Base-by-base conservation (phyloP, 2,113 vertebrate genomes). In the Notechis scutatus region DNA sequence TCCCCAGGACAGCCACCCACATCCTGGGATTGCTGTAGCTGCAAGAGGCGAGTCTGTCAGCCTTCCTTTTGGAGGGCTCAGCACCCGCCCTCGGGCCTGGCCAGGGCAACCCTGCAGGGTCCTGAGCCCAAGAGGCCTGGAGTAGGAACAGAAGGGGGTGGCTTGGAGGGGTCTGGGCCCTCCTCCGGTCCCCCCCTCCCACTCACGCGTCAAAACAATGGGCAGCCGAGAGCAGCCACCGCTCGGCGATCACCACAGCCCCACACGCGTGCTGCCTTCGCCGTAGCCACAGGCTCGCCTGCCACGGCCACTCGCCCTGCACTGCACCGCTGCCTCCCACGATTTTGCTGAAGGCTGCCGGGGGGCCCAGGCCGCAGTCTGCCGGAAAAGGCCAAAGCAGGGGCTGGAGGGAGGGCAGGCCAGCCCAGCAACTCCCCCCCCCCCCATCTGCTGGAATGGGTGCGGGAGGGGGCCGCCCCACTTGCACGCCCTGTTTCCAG, bases 281-380 rank as follows among this genome's bases (percentile, higher is more conserved):
- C 93, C 97, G 97, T 88, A 98, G 98, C 98, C 98, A 98, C 20
- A 99, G 98, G 85, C 99, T 99, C 90, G 97, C 98, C 52, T 99
- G 98, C 99, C 99, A 99, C 1, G 99, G 99, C 99, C 99, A 99
- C 95, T 99, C 99, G 14, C 99, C 99, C 23, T 96, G 97, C 1
- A 96, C 96, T 0, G 98, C 98, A 0, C 97, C 96, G 12, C 98
- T 98, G 89, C 99, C 99, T 0, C 99, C 99, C 94, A 99, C 98
- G 0, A 99, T 99, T 97, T 97, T 98, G 86, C 98, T 97, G 90
- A 97, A 97, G 18, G 97, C 97, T 90, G 97, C 11, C 0, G 96
- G 96, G 0, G 97, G 97, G 2, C 98, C 97, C 54, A 93, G 61
- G 56, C 99, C 99, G 0, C 99, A 99, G 92, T 98, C 99, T 99